These are phyloP conservation scores for Hemithea aestivaria DNA, from an alignment of 2,888 invertebrate species.

Conservation along the genomic window DNA sequence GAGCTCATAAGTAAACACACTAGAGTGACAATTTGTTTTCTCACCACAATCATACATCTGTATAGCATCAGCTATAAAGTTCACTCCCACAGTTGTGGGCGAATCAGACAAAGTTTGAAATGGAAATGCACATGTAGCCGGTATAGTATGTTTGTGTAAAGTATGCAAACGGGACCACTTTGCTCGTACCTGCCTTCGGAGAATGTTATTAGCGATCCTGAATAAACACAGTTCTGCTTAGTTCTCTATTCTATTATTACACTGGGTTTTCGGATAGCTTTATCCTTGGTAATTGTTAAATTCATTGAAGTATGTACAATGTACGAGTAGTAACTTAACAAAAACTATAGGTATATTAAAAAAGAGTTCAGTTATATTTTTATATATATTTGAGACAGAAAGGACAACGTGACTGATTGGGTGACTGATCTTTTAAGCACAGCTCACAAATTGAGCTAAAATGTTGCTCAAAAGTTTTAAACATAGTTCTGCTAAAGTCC, in stretches of 20 bases:
- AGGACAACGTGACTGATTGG: too few species aligned
- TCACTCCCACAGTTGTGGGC: constrained; percentile 10
- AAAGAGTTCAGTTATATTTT: too few species aligned
- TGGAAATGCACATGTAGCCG: constrained; percentile 19
- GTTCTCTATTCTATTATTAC: constrained; percentile 14
- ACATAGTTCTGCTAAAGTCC: too few species aligned
- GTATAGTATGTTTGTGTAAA: constrained; percentile 16
- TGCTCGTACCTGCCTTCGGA: constrained; percentile 19
- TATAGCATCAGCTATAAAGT: constrained; percentile 15
- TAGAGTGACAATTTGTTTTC: neutral
- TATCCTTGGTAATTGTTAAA: too few species aligned
- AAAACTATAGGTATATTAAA: too few species aligned
- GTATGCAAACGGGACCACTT: constrained; percentile 25
- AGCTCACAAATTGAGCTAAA: too few species aligned
- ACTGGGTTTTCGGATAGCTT: constrained; percentile 1
- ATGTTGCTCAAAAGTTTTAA: too few species aligned
- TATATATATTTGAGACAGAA: too few species aligned
- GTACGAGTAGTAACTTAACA: too few species aligned
- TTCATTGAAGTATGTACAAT: too few species aligned
- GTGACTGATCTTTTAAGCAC: too few species aligned
- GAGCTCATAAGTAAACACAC: too few species aligned
- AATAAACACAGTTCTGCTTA: constrained; percentile 22
- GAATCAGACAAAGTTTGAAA: constrained; percentile 18
- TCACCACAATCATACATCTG: constrained; percentile 1
- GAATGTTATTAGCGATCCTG: constrained; percentile 23